Percentiles rank a stretch among this genome's conserved stretches.
Conservation (phyloP, 2,113 vertebrate species). For the Saimiri boliviensis region DNA sequence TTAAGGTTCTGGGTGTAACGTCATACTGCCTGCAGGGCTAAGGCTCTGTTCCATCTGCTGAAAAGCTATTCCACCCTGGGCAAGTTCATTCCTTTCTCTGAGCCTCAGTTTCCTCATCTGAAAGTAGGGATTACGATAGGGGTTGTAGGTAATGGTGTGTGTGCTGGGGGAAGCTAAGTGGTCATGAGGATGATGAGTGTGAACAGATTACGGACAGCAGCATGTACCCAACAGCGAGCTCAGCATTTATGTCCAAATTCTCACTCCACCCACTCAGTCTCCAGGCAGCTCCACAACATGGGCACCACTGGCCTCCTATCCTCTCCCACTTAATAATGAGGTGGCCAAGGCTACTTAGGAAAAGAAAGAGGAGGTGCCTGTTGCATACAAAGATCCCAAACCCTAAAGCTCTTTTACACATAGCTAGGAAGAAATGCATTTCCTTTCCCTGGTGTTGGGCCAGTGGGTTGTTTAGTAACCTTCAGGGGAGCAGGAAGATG, state of each 20-base stretch:
- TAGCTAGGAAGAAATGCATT: not conserved
- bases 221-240: rapidly evolving
- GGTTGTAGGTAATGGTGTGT: not conserved
- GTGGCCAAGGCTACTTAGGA: not conserved
- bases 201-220: rapidly evolving
- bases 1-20: not conserved
- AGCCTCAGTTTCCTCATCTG: not conserved
- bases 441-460: not conserved
- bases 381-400: not conserved
- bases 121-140: rapidly evolving
- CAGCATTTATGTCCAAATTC: too few species aligned
- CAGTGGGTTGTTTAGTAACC: not conserved
- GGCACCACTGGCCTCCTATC: rapidly evolving
- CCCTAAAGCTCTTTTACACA: rapidly evolving
- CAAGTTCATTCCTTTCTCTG: not conserved
- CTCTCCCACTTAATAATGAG: not conserved
- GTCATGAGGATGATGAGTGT: not conserved
- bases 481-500: not conserved
- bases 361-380: not conserved
- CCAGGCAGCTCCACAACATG: not conserved
- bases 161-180: not conserved
- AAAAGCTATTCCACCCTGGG: not conserved
- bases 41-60: not conserved
- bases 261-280: not conserved
- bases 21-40: not conserved